These are phyloP conservation scores for Cliona cf. orientalis DNA, from an alignment of 37 sponge, comb jelly and placozoan genomes.

Conservation along the genomic window DNA sequence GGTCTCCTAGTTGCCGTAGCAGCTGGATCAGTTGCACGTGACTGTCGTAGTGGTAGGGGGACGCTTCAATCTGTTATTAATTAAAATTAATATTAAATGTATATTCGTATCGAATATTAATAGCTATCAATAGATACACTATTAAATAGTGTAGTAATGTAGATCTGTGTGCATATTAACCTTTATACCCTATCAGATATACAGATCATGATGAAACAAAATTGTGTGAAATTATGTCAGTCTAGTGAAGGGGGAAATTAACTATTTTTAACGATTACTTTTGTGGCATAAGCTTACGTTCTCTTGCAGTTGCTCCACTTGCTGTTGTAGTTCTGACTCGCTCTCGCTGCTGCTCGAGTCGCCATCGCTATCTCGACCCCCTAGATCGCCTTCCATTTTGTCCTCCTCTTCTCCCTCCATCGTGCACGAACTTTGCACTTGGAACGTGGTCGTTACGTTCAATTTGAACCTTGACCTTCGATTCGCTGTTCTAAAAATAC, in stretches of 20 bases:
- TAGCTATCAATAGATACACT: neutral
- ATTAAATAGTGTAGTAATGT: neutral
- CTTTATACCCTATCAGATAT: too few relatives aligned
- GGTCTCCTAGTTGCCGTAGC: constrained; percentile 56
- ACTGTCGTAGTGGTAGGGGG: constrained; percentile 73
- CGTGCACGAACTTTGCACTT: too few relatives aligned
- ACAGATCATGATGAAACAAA: too few relatives aligned
- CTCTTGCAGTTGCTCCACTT: neutral
- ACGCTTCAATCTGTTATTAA: constrained; percentile 34
- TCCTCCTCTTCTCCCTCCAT: too few relatives aligned
- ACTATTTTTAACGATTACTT: too few relatives aligned
- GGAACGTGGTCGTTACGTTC: too few relatives aligned
- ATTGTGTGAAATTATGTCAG: too few relatives aligned
- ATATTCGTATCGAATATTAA: neutral
- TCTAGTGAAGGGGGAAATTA: too few relatives aligned
- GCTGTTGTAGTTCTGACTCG: neutral
- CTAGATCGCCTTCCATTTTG: too few relatives aligned
- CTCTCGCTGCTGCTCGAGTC: neutral
- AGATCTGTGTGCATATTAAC: too few relatives aligned
- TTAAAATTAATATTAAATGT: neutral
- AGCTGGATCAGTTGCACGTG: constrained; percentile 67
- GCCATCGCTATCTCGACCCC: neutral
- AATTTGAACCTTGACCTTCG: too few relatives aligned
- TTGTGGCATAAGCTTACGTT: neutral
- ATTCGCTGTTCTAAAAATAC: neutral